A percentile compares a stretch with the other conserved stretches of the same genome.
Evolutionary conservation across 2,797 vertebrate species (phyloP).

Genomic region (Melanotaenia pygmaea): DNA sequence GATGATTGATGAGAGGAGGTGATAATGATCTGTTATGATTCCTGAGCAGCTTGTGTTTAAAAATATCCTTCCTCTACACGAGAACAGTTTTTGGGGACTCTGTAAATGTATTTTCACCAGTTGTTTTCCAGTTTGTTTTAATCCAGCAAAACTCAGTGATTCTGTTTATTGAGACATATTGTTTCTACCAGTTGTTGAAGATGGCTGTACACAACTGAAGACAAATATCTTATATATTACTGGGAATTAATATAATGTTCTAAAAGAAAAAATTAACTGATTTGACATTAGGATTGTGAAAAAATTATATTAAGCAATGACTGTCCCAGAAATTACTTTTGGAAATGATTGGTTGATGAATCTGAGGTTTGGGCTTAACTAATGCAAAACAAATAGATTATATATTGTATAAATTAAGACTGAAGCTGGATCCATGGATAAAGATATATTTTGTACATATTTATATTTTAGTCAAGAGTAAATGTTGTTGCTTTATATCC

Average conservation of each 20-base stretch:
- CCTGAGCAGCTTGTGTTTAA: neutral
- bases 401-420: too few species aligned
- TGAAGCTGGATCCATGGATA: too few species aligned
- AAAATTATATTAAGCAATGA: neutral
- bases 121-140: neutral
- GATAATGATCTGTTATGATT: neutral
- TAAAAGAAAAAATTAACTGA: neutral
- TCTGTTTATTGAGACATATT: neutral
- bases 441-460: neutral
- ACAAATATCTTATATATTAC: neutral
- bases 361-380: neutral
- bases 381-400: too few species aligned
- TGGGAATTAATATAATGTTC: neutral
- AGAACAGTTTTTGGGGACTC: neutral
- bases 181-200: neutral
- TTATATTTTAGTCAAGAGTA: neutral
- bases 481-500: neutral
- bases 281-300: neutral
- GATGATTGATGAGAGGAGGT: neutral
- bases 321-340: neutral
- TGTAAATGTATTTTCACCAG: neutral
- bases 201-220: neutral
- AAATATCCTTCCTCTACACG: neutral
- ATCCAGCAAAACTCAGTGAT: neutral
- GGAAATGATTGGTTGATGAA: neutral